A percentile compares a stretch with the other conserved stretches of the same genome.
Conservation (phyloP, 2,797 vertebrate species). For the Rhadinocentrus ornatus region DNA sequence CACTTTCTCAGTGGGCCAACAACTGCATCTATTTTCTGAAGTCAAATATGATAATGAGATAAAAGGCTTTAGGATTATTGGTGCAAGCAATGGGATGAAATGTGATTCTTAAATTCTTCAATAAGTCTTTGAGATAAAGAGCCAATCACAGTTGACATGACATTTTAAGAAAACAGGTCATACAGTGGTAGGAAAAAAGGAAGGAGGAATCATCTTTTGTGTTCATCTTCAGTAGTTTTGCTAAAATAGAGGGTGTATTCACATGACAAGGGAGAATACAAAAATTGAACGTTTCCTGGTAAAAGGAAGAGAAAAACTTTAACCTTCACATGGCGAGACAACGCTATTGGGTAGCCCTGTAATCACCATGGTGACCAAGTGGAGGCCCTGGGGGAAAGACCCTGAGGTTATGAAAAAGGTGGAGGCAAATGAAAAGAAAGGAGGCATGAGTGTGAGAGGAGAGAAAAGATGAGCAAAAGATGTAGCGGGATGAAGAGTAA, state of each 20-base stretch:
- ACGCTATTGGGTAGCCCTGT: slow-evolving; percentile 60
- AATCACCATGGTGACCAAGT: slow-evolving; percentile 82
- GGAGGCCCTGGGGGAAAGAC: slow-evolving; percentile 73
- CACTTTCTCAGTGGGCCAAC: slow-evolving; percentile 57
- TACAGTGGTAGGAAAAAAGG: slow-evolving; percentile 4
- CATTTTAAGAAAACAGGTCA: slow-evolving; percentile 23
- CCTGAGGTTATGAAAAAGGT: slow-evolving; percentile 66
- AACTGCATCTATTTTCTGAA: slow-evolving; percentile 28
- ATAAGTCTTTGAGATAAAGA: slow-evolving; percentile 31
- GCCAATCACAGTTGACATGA: slow-evolving; percentile 4
- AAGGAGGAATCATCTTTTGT: slow-evolving; percentile 42
- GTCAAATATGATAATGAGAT: slow-evolving; percentile 50
- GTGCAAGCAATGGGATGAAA: slow-evolving; percentile 30
- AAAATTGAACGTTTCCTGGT: slow-evolving; percentile 33
- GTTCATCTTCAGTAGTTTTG: slow-evolving; percentile 25
- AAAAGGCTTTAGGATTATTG: slow-evolving; percentile 53
- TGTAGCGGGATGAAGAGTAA: slow-evolving; percentile 10
- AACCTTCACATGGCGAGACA: slow-evolving; percentile 78
- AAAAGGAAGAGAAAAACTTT: slow-evolving; percentile 74
- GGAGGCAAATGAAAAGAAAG: slow-evolving; percentile 45
- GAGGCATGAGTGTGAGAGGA: slow-evolving; percentile 19
- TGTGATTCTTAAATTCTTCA: slow-evolving; percentile 50
- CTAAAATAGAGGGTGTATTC: slow-evolving; percentile 12
- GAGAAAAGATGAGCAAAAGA: slow-evolving; percentile 16
- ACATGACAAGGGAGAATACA: slow-evolving; percentile 17